Conservation (phyloP, 2,113 vertebrate species). For the Lepisosteus oculatus region DNA sequence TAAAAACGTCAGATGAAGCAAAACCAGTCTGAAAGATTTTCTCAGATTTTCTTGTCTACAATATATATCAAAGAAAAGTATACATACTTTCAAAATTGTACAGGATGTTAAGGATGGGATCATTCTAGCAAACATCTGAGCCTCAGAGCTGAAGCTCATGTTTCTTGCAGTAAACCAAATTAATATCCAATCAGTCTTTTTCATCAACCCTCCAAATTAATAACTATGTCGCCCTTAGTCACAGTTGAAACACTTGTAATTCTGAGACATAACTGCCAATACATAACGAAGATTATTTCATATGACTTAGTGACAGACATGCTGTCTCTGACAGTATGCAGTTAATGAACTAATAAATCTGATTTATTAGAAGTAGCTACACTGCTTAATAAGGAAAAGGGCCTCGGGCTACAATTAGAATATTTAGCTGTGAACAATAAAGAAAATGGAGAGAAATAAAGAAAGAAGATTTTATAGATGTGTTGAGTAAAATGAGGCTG, state of each 20-base stretch:
- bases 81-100: no score
- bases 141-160: no score
- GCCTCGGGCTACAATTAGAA: neutral
- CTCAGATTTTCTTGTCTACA: no score
- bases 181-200: constrained; percentile 10
- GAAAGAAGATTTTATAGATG: neutral
- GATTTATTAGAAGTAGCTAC: constrained; percentile 13
- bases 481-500: neutral
- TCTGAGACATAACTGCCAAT: constrained; percentile 4
- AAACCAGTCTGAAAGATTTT: no score
- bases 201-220: constrained; percentile 4
- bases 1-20: no score
- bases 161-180: neutral
- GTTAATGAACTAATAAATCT: constrained; percentile 19
- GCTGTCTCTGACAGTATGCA: constrained; percentile 1
- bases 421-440: neutral
- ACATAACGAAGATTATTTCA: constrained; percentile 3
- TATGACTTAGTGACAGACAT: constrained; percentile 1
- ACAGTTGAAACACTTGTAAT: constrained; percentile 2
- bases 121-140: no score
- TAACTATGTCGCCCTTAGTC: constrained; percentile 11
- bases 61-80: no score
- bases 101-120: no score
- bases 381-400: constrained; percentile 7
- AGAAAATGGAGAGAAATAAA: neutral